phyloP scores from a whole-genome alignment of 2,888 invertebrate genomes.

The Hirudinaria manillensis region DNA sequence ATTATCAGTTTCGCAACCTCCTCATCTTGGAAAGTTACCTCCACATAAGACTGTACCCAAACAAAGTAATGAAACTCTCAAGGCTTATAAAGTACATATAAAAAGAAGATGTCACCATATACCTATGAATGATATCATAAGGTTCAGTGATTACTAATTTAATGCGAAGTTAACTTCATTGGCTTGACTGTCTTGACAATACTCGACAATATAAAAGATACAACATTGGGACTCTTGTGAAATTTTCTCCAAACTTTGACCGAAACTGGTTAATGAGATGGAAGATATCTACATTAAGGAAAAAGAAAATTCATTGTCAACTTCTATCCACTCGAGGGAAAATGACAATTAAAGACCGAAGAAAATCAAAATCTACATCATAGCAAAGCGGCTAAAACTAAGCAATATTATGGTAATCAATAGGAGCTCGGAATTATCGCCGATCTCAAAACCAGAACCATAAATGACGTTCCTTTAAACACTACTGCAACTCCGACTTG shows the following conservation, averaged over 20 bases:
- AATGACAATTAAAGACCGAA: too few relatives aligned
- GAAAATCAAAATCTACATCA: too few relatives aligned
- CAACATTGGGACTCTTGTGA: constrained; percentile 19
- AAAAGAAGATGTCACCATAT: constrained; percentile 30
- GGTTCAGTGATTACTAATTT: not conserved
- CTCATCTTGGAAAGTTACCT: constrained; percentile 29
- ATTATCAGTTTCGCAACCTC: constrained; percentile 35
- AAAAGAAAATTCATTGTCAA: not conserved
- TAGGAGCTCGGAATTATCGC: too few relatives aligned
- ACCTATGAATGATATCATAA: constrained; percentile 30
- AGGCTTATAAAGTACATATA: constrained; percentile 31
- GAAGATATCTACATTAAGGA: not conserved
- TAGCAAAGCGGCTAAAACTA: too few relatives aligned
- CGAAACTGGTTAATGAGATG: constrained; percentile 32
- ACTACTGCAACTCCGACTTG: too few relatives aligned
- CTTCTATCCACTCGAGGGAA: too few relatives aligned
- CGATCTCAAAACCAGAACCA: too few relatives aligned
- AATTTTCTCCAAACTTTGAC: constrained; percentile 30
- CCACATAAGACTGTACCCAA: constrained; percentile 27
- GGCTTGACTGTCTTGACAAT: not conserved
- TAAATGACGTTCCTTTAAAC: too few relatives aligned
- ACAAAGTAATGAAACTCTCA: constrained; percentile 29
- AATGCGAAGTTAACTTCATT: not conserved
- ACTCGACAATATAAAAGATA: constrained; percentile 23
- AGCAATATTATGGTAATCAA: too few relatives aligned